Evolutionary conservation across 2,797 vertebrate species (phyloP), one percentile per base, ranked within the genome.

Genomic region (Zalophus californianus): DNA sequence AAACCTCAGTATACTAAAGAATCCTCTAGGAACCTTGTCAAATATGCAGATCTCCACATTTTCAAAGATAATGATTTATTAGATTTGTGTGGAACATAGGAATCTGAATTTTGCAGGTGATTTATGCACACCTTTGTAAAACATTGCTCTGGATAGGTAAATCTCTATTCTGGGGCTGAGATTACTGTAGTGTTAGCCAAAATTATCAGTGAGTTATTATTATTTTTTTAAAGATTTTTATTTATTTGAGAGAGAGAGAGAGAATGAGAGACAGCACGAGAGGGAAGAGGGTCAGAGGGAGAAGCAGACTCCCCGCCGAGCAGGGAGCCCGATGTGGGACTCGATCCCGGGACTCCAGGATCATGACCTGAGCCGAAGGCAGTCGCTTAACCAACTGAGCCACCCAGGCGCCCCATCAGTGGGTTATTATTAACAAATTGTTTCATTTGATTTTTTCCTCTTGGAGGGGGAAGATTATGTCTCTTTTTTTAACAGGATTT

Each of bases 401-500:
- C 38, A 38, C 38, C 38, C 38, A 38, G 38, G 38, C 38, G 3
- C 38, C 38, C 38, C 38, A 89, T 54, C n/a, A 77, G 25, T 79
- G 44, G 44, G 6, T 68, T 38, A 78, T 90, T 73, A 79, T 72
- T n/a, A 70, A 86, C 2, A 54, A 32, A 52, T 96, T 54, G 29
- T 88, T 93, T 96, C 16, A 78, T 78, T 89, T 62, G n/a, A 85
- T 66, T 80, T 91, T 58, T n/a, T 25, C 12, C 12, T 2, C 58
- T 75, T 86, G 7, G 62, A 86, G 14, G 1, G 64, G 16, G 20
- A 96, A 7, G 10, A 32, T 50, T 29, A 23, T 84, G 54, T 78
- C 20, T 84, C 62, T 93, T 91, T 94, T 94, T 93, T 86, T 9
- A 35, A 78, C 35, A 83, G 5, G 18, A 66, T 52, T 85, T 93